These are phyloP conservation scores for Oxycera nigricornis DNA, from an alignment of 2,888 invertebrate genomes.

Conservation along the genomic window DNA sequence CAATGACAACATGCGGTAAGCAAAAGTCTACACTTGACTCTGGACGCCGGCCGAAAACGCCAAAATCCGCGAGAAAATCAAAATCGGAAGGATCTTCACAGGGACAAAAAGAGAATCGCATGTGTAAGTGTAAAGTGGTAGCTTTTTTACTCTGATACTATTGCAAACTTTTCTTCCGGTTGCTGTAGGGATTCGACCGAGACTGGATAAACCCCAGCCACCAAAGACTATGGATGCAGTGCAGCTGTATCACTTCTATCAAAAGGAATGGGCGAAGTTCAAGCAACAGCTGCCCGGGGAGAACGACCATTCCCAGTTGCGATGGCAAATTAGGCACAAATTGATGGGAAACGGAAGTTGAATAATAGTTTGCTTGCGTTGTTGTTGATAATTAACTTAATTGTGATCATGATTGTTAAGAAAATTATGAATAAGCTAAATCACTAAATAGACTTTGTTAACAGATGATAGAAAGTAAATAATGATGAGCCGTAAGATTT, in stretches of 20 bases:
- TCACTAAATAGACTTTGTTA: too few species aligned
- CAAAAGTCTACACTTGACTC: background rate
- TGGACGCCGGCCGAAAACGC: slow-evolving; percentile 26
- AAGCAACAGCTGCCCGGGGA: slow-evolving; percentile 76
- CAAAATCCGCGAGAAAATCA: background rate
- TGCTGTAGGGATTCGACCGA: slow-evolving; percentile 48
- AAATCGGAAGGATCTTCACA: background rate
- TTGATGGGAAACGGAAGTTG: slow-evolving; percentile 64
- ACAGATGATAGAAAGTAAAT: too few species aligned
- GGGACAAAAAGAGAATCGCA: slow-evolving; percentile 41
- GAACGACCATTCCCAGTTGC: slow-evolving; percentile 69
- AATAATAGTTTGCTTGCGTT: background rate
- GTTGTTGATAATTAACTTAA: too few species aligned
- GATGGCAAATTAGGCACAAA: slow-evolving; percentile 76
- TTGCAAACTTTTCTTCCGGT: background rate
- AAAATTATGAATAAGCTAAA: too few species aligned
- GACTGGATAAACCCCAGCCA: background rate
- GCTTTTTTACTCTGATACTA: background rate
- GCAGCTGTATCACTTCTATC: slow-evolving; percentile 77
- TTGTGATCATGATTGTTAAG: too few species aligned
- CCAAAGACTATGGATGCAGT: slow-evolving; percentile 72
- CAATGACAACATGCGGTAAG: background rate
- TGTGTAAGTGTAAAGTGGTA: slow-evolving; percentile 48
- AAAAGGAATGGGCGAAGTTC: slow-evolving; percentile 75
- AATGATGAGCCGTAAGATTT: too few species aligned